These are phyloP conservation scores for Butastur rufipennis DNA, from an alignment of 2,113 vertebrate genomes.

Conservation along the genomic window DNA sequence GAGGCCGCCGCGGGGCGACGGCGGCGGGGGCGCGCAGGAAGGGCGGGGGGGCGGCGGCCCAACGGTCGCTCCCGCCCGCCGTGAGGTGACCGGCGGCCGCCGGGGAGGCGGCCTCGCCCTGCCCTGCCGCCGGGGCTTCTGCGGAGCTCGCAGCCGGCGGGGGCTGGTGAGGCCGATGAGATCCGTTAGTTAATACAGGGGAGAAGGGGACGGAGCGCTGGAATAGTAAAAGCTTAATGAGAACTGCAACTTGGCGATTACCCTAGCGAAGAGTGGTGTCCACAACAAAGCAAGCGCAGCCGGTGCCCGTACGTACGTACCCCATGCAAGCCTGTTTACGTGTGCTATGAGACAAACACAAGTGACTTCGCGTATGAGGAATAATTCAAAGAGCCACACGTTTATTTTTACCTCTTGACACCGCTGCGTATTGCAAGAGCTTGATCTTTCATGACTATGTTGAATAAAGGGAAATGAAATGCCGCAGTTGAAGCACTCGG, in stretches of 20 bases:
- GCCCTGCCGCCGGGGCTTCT: neutral
- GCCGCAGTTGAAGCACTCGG: neutral
- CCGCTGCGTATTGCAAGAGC: neutral
- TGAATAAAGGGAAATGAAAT: neutral
- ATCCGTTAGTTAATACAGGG: neutral
- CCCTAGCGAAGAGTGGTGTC: neutral
- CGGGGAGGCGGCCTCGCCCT: neutral
- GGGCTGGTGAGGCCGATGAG: fast-evolving
- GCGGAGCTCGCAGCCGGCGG: neutral
- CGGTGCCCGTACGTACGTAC: fast-evolving
- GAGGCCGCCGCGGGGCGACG: no score
- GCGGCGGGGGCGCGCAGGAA: no score
- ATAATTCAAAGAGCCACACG: neutral
- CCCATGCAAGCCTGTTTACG: fast-evolving
- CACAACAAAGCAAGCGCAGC: fast-evolving
- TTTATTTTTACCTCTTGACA: neutral
- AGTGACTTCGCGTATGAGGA: neutral
- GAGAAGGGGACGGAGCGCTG: neutral
- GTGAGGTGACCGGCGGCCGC: neutral
- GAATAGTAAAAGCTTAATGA: neutral
- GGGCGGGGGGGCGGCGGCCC: no score
- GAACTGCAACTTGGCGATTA: neutral
- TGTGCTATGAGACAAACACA: neutral
- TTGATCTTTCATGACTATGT: neutral
- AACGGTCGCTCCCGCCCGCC: neutral